phyloP scores from a whole-genome alignment of 2,797 vertebrate genomes.

The Euthynnus affinis region DNA sequence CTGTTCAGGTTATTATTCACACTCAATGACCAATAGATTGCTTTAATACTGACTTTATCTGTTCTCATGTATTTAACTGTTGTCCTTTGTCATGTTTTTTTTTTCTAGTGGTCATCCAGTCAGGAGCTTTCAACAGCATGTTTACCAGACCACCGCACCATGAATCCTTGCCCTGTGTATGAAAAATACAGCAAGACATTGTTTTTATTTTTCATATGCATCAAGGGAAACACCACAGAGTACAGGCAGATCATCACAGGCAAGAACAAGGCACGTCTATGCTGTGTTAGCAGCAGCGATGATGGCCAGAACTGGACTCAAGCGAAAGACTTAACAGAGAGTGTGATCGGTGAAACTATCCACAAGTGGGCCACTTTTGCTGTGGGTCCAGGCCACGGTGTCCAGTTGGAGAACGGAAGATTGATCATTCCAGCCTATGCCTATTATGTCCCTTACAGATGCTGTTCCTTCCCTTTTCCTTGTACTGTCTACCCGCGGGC shows the following conservation, averaged over 20 bases:
- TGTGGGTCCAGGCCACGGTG: slow-evolving; percentile 94
- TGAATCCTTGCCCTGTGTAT: slow-evolving; percentile 95
- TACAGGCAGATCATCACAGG: slow-evolving; percentile 83
- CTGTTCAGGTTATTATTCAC: slow-evolving; percentile 84
- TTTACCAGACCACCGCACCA: slow-evolving; percentile 88
- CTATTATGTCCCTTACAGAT: slow-evolving; percentile 80
- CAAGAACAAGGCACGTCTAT: slow-evolving; percentile 88
- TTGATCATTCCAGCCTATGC: slow-evolving; percentile 91
- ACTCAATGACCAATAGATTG: background rate
- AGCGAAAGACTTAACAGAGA: slow-evolving; percentile 87
- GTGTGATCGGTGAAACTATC: slow-evolving; percentile 82
- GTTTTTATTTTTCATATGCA: slow-evolving; percentile 93
- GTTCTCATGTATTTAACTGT: slow-evolving; percentile 4
- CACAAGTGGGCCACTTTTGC: slow-evolving; percentile 92
- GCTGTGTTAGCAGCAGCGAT: slow-evolving; percentile 88
- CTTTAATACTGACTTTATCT: background rate
- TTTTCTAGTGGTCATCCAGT: slow-evolving; percentile 82
- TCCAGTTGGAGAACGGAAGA: slow-evolving; percentile 88
- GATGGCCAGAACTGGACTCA: slow-evolving; percentile 87
- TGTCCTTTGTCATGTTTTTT: slow-evolving; percentile 38
- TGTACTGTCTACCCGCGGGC: slow-evolving; percentile 83
- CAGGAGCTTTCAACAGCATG: slow-evolving; percentile 78
- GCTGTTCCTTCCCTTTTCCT: slow-evolving; percentile 75
- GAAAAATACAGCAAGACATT: slow-evolving; percentile 84
- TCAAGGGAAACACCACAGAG: slow-evolving; percentile 84